phyloP scores from a whole-genome alignment of 2,797 vertebrate genomes.

The Decapterus maruadsi region DNA sequence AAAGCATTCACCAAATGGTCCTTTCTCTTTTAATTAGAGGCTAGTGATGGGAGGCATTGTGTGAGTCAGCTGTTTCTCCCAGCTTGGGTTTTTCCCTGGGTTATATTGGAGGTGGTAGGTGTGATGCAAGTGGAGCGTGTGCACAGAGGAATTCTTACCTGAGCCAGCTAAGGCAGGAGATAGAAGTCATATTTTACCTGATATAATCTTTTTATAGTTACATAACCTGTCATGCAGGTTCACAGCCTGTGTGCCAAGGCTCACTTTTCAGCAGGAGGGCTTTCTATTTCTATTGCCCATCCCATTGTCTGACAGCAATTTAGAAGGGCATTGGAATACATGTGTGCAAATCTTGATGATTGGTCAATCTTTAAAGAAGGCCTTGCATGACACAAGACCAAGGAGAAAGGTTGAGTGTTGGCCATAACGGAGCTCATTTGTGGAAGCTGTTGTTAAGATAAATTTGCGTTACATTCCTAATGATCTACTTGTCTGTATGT shows the following conservation, averaged over 20 bases:
- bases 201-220: slow-evolving; percentile 10
- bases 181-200: slow-evolving; percentile 13
- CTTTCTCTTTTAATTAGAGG: slow-evolving; percentile 57
- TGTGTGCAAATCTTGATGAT: not conserved
- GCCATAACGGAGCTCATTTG: not conserved
- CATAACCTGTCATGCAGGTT: not conserved
- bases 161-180: slow-evolving; percentile 35
- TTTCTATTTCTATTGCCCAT: not conserved
- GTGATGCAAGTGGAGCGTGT: slow-evolving; percentile 16
- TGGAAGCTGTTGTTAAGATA: not conserved
- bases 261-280: not conserved
- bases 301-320: not conserved
- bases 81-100: slow-evolving; percentile 37
- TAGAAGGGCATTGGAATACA: not conserved
- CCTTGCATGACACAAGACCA: not conserved
- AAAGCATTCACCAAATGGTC: slow-evolving; percentile 38
- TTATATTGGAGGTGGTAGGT: slow-evolving; percentile 36
- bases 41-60: slow-evolving; percentile 38
- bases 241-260: not conserved
- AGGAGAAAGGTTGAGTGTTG: not conserved
- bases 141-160: slow-evolving; percentile 23
- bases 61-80: slow-evolving; percentile 70
- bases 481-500: not conserved
- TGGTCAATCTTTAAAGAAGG: not conserved
- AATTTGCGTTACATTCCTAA: not conserved